Evolutionary conservation across 2,113 vertebrate species (phyloP), one percentile per base, ranked within the genome.

Genomic region (Epinephelus lanceolatus): DNA sequence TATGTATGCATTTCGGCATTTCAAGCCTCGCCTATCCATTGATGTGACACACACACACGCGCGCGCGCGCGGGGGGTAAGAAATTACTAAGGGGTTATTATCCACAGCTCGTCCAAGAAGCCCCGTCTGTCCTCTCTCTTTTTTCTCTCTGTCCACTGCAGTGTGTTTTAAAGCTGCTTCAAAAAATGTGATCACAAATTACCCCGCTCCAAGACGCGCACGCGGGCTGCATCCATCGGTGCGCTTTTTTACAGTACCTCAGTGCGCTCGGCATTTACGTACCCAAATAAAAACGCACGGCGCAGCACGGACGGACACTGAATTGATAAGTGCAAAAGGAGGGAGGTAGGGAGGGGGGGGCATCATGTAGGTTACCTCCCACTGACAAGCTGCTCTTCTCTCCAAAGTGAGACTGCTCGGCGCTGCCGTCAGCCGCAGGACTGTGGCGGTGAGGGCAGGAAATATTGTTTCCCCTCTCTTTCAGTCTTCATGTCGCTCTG

Each of bases 341-440:
- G 85, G 80, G 55, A 1, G 5, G 33, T 4, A 7, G 33, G 6
- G 6, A 1, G 33, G 33, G 25, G 25, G 85, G 85, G 82, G 55
- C 78, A 85, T 90, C 73, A 14, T 88, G 86, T 89, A 87, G 91
- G 90, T 85, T 92, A 88, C 90, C 83, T 89, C 88, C 89, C 90
- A 90, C 90, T 90, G 90, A 90, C 89, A 84, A 83, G 78, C 81
- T 77, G 70, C 18, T 83, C 84, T 83, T 85, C 85, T 70, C 78
- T 47, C 42, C 42, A 45, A 45, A 80, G 80, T 89, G 84, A 87
- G 82, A 84, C 80, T 78, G 89, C 25, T 91, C 83, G 84, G 56
- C 71, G 83, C 71, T 79, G 85, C 85, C 56, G 71, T 86, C 91
- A 81, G 85, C 86, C 71, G 78, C 85, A 80, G 81, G 75, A 87